Percentiles rank a stretch among this genome's conserved stretches.
These are phyloP conservation scores for Drosophila ananassae DNA, from an alignment of 1,140 invertebrate genomes.

Conservation along the genomic window DNA sequence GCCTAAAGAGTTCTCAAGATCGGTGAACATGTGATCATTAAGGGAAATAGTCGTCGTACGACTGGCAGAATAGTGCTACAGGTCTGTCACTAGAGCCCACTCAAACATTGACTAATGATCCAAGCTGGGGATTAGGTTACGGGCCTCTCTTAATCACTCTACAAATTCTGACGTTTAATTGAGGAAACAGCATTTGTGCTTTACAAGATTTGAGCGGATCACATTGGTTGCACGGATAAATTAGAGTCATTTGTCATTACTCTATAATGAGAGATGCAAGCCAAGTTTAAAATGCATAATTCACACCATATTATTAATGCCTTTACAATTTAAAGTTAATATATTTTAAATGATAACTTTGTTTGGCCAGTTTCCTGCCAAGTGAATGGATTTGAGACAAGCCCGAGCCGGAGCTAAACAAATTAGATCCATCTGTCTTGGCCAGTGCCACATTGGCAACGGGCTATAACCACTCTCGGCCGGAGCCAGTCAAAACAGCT, in stretches of 20 bases:
- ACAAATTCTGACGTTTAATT: constrained; percentile 13
- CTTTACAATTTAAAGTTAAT: not conserved
- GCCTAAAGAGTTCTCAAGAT: constrained; percentile 33
- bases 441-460: not conserved
- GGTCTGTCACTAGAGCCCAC: constrained; percentile 10
- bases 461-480: constrained; percentile 3
- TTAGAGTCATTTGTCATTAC: not conserved
- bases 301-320: not conserved
- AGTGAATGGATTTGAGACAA: constrained; percentile 4
- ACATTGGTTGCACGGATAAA: not conserved
- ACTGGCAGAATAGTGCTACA: constrained; percentile 20
- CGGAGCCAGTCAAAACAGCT: constrained; percentile 6
- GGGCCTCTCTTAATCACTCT: constrained; percentile 11
- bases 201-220: constrained; percentile 1
- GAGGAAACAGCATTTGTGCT: constrained; percentile 15
- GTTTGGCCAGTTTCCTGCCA: constrained; percentile 1
- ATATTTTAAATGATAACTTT: not conserved
- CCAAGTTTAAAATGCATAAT: not conserved
- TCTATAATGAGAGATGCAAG: not conserved
- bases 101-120: constrained; percentile 42
- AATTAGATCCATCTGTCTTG: constrained; percentile 46
- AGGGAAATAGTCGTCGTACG: constrained; percentile 13
- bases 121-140: constrained; percentile 13
- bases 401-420: constrained; percentile 14
- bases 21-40: constrained; percentile 52